Base-by-base conservation (phyloP, 1,140 invertebrate genomes). In the Brachionus sp. region DNA sequence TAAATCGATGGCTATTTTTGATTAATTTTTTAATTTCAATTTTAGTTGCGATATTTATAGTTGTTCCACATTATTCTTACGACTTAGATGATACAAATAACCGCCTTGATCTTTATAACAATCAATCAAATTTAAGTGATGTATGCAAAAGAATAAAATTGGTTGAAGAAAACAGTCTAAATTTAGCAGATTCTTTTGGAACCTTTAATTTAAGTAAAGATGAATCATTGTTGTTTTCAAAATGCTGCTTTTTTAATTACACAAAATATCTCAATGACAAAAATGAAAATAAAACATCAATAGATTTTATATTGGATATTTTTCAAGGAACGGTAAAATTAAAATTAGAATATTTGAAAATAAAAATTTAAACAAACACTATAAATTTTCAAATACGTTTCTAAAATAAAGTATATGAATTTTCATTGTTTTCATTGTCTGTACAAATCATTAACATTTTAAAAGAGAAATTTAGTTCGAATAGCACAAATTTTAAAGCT, bases 241-340 rank as follows among this genome's bases (percentile, higher is more conserved):
- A 75, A 46, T 75, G 70, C 23, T 75, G 70, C 29, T 75, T 23
- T n/a, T 46, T 42, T 25, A 25, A 25, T 12, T 75, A 75, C 29
- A 25, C 39, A 9, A 13, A 46, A 46, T 75, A 75, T 75, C 44
- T 75, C 12, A 29, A 44, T 25, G 19, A 75, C 0, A 75, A 46
- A 23, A 25, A 23, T 0, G 23, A 44, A 12, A 25, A 75, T 25
- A 25, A 46, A 25, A 46, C 39, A 23, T 23, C 7, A 10, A 5
- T 75, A 9, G 39, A 75, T 46, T 2, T 29, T 35, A 12, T 75
- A 3, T 75, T 75, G 5, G 70, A 75, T 29, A 9, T 46, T 23
- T 25, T 75, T 7, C 70, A 75, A 75, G 70, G 70, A 75, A 75
- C 70, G 25, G 70, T 75, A 75, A 46, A 57, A 57, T 46, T 2